phyloP scores from a whole-genome alignment of 2,888 invertebrate genomes.

The Xestoiulus laeticollis region DNA sequence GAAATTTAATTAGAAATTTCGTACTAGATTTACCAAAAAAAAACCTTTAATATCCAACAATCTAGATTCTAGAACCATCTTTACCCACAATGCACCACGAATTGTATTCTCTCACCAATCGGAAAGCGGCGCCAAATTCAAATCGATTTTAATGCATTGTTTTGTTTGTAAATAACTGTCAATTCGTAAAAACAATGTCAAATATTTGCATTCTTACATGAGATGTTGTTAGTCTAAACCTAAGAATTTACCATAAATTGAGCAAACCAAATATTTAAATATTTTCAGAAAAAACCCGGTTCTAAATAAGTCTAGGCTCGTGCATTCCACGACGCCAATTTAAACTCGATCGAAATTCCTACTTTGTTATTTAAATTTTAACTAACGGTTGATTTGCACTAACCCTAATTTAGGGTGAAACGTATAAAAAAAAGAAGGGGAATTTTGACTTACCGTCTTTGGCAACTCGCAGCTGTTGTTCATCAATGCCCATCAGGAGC shows the following conservation, averaged over 20 bases:
- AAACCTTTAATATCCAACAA: not conserved
- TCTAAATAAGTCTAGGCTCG: not conserved
- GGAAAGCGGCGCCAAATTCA: not conserved
- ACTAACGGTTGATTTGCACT: too few species aligned
- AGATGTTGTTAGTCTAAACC: not conserved
- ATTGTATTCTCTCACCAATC: not conserved
- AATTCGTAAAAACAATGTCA: too few species aligned
- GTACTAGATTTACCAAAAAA: not conserved
- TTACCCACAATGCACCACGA: not conserved
- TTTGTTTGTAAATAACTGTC: not conserved
- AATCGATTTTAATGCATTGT: not conserved
- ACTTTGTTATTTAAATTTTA: too few species aligned
- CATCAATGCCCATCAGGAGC: slow-evolving; percentile 36
- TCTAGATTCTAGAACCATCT: not conserved
- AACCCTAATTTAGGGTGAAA: too few species aligned
- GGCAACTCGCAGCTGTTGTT: not conserved
- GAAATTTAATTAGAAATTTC: not conserved
- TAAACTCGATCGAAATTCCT: not conserved
- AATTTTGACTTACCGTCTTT: not conserved
- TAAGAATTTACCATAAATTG: not conserved
- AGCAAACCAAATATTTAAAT: not conserved
- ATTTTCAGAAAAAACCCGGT: not conserved
- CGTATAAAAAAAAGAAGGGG: not conserved
- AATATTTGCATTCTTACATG: not conserved
- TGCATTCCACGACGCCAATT: not conserved